Conservation (phyloP, 2,113 vertebrate genomes). For the Rhinoderma darwinii region DNA sequence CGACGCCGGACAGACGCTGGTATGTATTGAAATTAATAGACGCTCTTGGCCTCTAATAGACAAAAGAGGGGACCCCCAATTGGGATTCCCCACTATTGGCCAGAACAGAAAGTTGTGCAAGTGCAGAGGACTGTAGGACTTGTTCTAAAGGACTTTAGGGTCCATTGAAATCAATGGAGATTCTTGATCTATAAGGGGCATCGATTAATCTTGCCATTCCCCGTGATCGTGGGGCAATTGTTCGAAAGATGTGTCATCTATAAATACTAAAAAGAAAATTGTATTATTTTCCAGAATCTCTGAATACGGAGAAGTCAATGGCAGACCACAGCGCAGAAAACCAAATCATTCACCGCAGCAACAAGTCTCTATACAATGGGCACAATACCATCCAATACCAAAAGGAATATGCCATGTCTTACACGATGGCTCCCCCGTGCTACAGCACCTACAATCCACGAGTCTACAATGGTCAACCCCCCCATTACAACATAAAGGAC, state of each 20-base stretch:
- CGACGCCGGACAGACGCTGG: too few relatives aligned
- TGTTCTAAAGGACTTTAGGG: too few relatives aligned
- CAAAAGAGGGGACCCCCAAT: too few relatives aligned
- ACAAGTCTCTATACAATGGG: conserved; percentile 60
- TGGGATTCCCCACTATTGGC: too few relatives aligned
- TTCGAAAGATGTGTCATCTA: too few relatives aligned
- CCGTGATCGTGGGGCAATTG: too few relatives aligned
- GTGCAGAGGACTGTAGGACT: too few relatives aligned
- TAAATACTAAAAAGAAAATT: background rate
- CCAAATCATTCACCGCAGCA: conserved; percentile 27
- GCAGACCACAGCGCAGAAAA: conserved; percentile 18
- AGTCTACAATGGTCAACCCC: conserved; percentile 60
- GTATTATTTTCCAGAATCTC: background rate
- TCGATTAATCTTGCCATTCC: too few relatives aligned
- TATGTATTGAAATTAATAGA: too few relatives aligned
- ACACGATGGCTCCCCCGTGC: conserved; percentile 59
- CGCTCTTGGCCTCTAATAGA: too few relatives aligned
- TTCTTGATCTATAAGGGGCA: background rate
- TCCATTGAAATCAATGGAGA: background rate
- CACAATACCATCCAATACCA: conserved; percentile 51
- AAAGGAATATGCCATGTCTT: conserved; percentile 42
- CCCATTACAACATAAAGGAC: conserved; percentile 54
- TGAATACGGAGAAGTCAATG: conserved; percentile 43
- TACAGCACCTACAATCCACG: conserved; percentile 48
- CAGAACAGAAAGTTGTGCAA: too few relatives aligned